Conservation (phyloP, 2,113 vertebrate genomes). For the Himantopus leucocephalus region DNA sequence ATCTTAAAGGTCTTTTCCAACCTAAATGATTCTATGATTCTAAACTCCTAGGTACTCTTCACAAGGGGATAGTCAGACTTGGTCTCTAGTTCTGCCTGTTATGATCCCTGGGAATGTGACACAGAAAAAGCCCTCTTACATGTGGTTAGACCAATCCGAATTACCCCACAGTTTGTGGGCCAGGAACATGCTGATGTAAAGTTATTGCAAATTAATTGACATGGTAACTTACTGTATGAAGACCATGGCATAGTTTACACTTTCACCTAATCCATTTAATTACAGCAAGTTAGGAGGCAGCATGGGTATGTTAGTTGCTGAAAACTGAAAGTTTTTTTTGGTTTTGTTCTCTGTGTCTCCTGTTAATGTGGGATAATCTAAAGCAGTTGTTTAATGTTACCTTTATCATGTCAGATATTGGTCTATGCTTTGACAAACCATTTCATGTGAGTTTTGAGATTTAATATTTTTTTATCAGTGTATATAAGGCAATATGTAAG, state of each 20-base stretch:
- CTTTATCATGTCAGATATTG: rapidly evolving
- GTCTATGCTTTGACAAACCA: neutral
- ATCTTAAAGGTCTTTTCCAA: neutral
- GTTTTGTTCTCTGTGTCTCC: neutral
- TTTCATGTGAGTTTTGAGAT: neutral
- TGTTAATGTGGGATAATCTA: neutral
- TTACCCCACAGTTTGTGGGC: neutral
- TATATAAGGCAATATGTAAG: neutral
- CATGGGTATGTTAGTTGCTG: neutral
- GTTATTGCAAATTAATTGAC: neutral
- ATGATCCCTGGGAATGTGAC: neutral
- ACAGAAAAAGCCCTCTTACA: neutral
- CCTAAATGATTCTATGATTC: neutral
- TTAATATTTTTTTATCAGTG: neutral
- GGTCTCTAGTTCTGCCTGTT: neutral
- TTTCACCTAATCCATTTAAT: neutral
- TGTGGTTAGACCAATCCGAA: neutral
- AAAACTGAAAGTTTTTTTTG: neutral
- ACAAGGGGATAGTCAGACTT: neutral
- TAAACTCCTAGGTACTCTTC: neutral
- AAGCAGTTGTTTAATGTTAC: neutral
- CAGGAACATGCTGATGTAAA: neutral
- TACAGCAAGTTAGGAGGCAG: neutral
- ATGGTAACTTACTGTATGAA: neutral
- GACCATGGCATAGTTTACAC: neutral